These are phyloP conservation scores for Aegotheles bennettii DNA, from an alignment of 2,113 vertebrate genomes.

Conservation along the genomic window DNA sequence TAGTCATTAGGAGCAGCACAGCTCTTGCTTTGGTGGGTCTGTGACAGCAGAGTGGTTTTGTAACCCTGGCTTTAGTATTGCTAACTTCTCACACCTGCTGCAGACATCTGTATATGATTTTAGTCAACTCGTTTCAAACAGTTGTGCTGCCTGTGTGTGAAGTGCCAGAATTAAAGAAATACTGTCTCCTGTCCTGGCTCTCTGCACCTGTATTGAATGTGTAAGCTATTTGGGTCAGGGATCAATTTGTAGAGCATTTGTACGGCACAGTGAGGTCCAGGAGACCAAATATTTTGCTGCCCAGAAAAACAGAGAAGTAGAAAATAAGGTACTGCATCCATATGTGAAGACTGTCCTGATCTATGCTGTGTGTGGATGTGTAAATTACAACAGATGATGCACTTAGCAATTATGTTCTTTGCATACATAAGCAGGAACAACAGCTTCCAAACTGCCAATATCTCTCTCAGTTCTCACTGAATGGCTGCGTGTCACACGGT, in stretches of 20 bases:
- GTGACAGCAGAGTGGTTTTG: neutral
- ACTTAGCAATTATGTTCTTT: constrained; percentile 75
- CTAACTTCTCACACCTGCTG: neutral
- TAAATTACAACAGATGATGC: constrained; percentile 76
- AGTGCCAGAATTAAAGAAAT: neutral
- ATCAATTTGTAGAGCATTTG: neutral
- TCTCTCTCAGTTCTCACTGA: constrained; percentile 64
- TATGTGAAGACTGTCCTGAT: constrained; percentile 46
- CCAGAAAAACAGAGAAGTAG: neutral
- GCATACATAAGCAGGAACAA: constrained; percentile 77
- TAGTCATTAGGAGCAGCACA: neutral
- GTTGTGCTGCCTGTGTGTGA: neutral
- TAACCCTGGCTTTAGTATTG: neutral
- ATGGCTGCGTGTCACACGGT: constrained; percentile 63
- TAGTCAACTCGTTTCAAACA: neutral
- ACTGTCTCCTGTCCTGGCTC: neutral
- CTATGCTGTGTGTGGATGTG: constrained; percentile 52
- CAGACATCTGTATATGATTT: neutral
- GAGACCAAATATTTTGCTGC: neutral
- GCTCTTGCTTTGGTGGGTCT: neutral
- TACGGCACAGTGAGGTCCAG: neutral
- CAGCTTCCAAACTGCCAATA: constrained; percentile 74
- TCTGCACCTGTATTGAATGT: neutral
- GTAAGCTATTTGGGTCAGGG: neutral
- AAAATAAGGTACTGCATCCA: neutral